phyloP scores from a whole-genome alignment of 2,888 invertebrate genomes.

The Hedya salicella region DNA sequence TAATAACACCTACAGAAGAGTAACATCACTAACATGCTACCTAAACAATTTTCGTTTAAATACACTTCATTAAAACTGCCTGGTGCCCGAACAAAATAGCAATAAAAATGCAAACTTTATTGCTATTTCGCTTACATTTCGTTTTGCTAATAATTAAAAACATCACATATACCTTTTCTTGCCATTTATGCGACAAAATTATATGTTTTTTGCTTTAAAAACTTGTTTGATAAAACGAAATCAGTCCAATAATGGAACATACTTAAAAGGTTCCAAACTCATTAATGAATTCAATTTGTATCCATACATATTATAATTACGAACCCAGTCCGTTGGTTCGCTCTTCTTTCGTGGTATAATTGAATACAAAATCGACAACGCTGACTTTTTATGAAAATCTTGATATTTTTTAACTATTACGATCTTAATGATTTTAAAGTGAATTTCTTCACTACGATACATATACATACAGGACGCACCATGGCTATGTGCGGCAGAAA shows the following conservation, averaged over 20 bases:
- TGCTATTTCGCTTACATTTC: background rate
- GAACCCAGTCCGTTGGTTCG: no score
- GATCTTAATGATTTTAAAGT: no score
- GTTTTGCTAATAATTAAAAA: constrained; percentile 1
- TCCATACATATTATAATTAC: no score
- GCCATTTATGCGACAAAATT: background rate
- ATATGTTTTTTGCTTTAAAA: constrained; percentile 6
- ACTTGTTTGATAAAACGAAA: background rate
- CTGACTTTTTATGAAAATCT: no score
- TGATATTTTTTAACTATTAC: no score
- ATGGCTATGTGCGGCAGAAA: no score
- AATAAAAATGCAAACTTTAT: constrained; percentile 8
- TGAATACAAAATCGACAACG: no score
- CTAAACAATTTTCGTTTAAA: background rate
- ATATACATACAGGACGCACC: no score
- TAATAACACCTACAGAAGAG: no score
- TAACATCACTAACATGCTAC: constrained; percentile 1
- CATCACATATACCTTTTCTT: constrained; percentile 1
- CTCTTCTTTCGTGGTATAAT: no score
- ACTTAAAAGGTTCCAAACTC: background rate
- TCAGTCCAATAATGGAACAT: background rate
- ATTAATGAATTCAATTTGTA: background rate
- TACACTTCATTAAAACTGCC: constrained; percentile 2
- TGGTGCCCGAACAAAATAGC: background rate
- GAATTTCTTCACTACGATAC: no score